A percentile compares a stretch with the other conserved stretches of the same genome.
Evolutionary conservation across 2,797 vertebrate species (phyloP).

Genomic region (Myripristis murdjan): DNA sequence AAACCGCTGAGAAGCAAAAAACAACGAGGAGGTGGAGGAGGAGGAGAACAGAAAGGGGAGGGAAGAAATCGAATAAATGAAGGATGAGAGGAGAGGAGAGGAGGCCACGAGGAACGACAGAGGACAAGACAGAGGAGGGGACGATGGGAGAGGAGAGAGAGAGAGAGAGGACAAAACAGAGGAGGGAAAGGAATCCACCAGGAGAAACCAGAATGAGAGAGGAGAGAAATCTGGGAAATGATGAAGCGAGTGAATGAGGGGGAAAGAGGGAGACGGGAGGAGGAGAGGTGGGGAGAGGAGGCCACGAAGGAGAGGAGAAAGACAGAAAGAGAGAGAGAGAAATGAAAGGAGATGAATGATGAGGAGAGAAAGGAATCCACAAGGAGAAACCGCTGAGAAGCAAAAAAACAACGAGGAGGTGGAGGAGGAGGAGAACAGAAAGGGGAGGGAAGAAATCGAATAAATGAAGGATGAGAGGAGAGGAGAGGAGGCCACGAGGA

Average conservation of each 20-base stretch:
- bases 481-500: background rate
- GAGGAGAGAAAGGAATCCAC: background rate
- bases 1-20: background rate
- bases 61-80: too few species aligned
- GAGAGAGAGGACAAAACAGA: background rate
- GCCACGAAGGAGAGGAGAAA: too few species aligned
- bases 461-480: too few species aligned
- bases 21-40: background rate
- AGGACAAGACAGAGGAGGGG: background rate
- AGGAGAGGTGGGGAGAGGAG: too few species aligned
- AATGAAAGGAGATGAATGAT: too few species aligned
- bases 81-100: background rate
- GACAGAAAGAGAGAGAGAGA: too few species aligned
- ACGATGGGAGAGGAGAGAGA: too few species aligned
- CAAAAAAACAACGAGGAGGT: background rate
- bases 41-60: rapidly evolving
- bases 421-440: too few species aligned
- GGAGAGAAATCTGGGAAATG: too few species aligned
- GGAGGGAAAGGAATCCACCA: background rate
- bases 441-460: too few species aligned
- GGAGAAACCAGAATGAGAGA: background rate
- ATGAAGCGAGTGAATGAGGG: too few species aligned
- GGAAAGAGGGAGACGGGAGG: background rate
- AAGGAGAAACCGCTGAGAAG: background rate
- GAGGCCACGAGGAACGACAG: too few species aligned